Percentiles rank a stretch among this genome's conserved stretches.
Evolutionary conservation across 2,797 vertebrate genomes (phyloP).

Genomic region (Delichon dasypus): DNA sequence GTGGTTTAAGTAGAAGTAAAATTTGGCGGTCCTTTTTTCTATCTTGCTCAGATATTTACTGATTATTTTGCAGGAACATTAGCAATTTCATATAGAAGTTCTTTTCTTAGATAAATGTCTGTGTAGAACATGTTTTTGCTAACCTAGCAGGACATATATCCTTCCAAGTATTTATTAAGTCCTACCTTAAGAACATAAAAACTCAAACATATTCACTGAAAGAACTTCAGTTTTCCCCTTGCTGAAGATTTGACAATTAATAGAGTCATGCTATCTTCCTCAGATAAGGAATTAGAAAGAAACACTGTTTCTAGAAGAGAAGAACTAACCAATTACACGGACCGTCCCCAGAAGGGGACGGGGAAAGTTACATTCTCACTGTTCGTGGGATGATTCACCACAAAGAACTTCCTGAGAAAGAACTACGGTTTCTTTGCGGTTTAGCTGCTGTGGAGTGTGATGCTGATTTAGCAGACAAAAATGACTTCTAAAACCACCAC

Average conservation of each 20-base stretch:
- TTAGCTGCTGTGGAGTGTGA: neutral
- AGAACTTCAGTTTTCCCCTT: neutral
- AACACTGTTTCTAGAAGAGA: neutral
- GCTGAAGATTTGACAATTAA: neutral
- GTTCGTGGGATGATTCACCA: neutral
- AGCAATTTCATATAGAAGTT: neutral
- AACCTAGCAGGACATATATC: neutral
- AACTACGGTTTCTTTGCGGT: neutral
- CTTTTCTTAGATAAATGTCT: neutral
- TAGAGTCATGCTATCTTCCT: neutral
- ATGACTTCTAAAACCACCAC: neutral
- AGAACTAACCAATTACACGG: neutral
- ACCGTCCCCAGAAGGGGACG: neutral
- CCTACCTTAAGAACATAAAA: neutral
- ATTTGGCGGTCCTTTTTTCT: neutral
- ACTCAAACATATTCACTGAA: neutral
- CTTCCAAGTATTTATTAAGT: neutral
- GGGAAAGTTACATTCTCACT: neutral
- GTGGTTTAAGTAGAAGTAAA: neutral
- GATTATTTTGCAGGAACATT: neutral
- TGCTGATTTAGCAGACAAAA: slow-evolving; percentile 12
- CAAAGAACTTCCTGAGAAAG: slow-evolving; percentile 22
- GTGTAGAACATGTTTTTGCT: neutral
- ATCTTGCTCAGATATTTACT: neutral
- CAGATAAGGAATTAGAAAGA: neutral